These are phyloP conservation scores for Diabrotica undecimpunctata DNA, from an alignment of 1,140 invertebrate species.

Conservation along the genomic window DNA sequence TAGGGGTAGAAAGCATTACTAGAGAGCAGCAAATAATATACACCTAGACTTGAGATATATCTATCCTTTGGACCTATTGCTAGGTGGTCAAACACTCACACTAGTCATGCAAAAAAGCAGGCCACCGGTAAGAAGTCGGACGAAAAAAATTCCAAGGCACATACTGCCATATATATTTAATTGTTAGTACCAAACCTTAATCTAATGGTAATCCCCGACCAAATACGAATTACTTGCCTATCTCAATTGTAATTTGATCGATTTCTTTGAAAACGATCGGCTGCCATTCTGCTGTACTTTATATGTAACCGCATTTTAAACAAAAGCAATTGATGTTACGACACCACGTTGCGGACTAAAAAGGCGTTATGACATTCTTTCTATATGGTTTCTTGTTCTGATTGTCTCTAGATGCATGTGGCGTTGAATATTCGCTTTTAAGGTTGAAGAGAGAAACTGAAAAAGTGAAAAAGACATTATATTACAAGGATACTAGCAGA, in stretches of 20 bases:
- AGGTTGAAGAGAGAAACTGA: no score
- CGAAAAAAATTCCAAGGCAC: background rate
- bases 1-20: no score
- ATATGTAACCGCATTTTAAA: background rate
- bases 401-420: background rate
- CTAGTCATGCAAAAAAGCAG: no score
- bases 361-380: conserved; percentile 1
- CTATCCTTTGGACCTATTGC: no score
- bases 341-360: background rate
- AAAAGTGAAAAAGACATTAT: no score
- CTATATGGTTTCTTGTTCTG: background rate
- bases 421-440: no score
- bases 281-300: background rate
- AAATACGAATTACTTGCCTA: background rate
- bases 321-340: background rate
- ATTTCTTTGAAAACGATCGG: background rate
- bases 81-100: no score
- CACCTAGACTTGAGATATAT: no score
- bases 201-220: background rate
- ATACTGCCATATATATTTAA: background rate
- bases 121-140: background rate
- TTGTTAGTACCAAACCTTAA: background rate
- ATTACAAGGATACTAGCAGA: no score
- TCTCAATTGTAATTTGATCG: background rate
- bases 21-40: no score